Evolutionary conservation across 1,140 invertebrate species (phyloP).

Genomic region (Diprion similis): DNA sequence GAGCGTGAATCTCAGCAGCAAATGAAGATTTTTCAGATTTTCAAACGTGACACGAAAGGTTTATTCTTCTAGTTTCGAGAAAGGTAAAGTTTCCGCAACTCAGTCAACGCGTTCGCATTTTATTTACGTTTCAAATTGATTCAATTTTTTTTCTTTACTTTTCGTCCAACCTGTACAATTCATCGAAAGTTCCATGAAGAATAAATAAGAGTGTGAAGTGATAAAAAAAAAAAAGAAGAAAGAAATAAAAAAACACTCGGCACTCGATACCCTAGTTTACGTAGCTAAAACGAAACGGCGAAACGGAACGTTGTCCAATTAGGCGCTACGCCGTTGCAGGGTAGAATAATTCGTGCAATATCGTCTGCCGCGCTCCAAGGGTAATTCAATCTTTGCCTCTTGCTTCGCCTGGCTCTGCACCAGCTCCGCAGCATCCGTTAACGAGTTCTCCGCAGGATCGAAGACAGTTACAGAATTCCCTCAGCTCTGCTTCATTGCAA

Average conservation of each 20-base stretch:
- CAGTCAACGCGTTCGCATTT: too few relatives aligned
- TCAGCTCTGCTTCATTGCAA: neutral
- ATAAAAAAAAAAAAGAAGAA: neutral
- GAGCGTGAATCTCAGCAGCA: too few relatives aligned
- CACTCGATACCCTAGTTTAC: neutral
- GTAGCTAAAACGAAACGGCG: neutral
- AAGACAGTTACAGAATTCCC: neutral
- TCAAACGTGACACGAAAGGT: too few relatives aligned
- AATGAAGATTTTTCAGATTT: too few relatives aligned
- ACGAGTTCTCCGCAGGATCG: neutral
- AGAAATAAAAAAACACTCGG: neutral
- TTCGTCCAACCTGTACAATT: too few relatives aligned
- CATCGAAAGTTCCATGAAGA: neutral
- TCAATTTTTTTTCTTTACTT: too few relatives aligned
- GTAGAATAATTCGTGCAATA: neutral
- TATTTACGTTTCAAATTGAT: too few relatives aligned
- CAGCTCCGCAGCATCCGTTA: neutral
- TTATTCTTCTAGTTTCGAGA: too few relatives aligned
- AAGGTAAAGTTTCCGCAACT: too few relatives aligned
- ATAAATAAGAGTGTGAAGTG: neutral
- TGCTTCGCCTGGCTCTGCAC: neutral
- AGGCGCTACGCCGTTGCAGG: neutral
- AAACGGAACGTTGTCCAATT: conserved; percentile 3
- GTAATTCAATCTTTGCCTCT: conserved; percentile 1
- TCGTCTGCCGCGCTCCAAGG: neutral